These are phyloP conservation scores for Diarsia rubi DNA, from an alignment of 2,888 invertebrate genomes.

Conservation along the genomic window DNA sequence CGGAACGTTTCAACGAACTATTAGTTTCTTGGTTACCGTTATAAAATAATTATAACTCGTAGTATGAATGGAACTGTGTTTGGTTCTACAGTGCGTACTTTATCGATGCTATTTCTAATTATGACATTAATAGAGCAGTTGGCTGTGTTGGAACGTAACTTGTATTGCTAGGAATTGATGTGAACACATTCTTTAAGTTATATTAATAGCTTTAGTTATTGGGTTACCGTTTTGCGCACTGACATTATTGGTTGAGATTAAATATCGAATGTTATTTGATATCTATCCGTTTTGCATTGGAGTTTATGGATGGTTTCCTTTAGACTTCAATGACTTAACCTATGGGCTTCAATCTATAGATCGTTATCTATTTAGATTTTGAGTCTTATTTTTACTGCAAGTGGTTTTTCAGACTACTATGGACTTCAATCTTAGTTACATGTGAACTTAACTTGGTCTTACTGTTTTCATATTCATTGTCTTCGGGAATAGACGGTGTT, in stretches of 20 bases:
- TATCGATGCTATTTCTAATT: constrained; percentile 60
- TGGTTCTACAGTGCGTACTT: constrained; percentile 38
- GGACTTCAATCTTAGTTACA: too few relatives aligned
- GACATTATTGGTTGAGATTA: constrained; percentile 17
- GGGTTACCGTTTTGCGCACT: constrained; percentile 24
- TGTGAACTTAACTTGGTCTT: background rate
- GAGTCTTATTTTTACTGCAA: background rate
- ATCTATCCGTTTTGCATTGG: constrained; percentile 25
- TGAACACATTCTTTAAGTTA: constrained; percentile 51
- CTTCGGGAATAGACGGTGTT: background rate
- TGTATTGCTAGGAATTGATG: constrained; percentile 39
- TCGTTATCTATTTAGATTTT: background rate
- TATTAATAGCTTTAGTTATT: constrained; percentile 49
- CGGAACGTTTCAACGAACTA: too few relatives aligned
- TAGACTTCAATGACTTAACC: background rate
- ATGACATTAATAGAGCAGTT: constrained; percentile 57
- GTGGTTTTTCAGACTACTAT: background rate
- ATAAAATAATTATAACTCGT: constrained; percentile 42
- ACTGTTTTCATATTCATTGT: background rate
- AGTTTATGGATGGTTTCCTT: constrained; percentile 27
- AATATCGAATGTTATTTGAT: constrained; percentile 50
- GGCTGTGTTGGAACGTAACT: constrained; percentile 42
- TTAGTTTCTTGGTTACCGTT: constrained; percentile 51
- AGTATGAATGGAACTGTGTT: constrained; percentile 53
- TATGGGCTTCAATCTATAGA: background rate